Evolutionary conservation across 2,888 invertebrate genomes (phyloP).

Genomic region (Osedax fenrisi): DNA sequence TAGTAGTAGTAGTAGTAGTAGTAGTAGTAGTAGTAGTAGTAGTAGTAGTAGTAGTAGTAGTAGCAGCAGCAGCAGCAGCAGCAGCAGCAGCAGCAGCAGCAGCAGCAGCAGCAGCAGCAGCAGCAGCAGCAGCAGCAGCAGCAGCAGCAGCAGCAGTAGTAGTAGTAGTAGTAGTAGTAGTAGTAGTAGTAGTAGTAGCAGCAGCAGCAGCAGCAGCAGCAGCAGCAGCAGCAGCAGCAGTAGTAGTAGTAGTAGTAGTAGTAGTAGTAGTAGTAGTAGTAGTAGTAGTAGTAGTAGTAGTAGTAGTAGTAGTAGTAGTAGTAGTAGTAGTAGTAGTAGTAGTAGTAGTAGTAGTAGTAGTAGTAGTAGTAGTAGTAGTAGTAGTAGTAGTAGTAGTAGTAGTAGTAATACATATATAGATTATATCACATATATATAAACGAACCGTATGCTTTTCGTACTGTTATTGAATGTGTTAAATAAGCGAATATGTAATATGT

Average conservation of each 20-base stretch:
- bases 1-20: background rate
- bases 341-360: constrained; percentile 26
- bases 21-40: background rate
- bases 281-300: background rate
- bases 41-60: background rate
- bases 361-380: constrained; percentile 21
- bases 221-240: background rate
- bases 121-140: constrained; percentile 2
- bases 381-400: no score
- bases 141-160: background rate
- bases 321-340: constrained; percentile 28
- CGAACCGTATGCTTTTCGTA: no score
- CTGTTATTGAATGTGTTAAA: no score
- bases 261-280: background rate
- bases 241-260: background rate
- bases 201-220: background rate
- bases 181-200: constrained; percentile 2
- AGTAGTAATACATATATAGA: no score
- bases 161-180: background rate
- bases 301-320: no score
- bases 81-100: background rate
- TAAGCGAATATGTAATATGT: no score
- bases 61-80: constrained; percentile 2
- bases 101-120: background rate
- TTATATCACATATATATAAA: no score